Conservation (phyloP, 2,113 vertebrate genomes). For the Typhlomys cinereus region DNA sequence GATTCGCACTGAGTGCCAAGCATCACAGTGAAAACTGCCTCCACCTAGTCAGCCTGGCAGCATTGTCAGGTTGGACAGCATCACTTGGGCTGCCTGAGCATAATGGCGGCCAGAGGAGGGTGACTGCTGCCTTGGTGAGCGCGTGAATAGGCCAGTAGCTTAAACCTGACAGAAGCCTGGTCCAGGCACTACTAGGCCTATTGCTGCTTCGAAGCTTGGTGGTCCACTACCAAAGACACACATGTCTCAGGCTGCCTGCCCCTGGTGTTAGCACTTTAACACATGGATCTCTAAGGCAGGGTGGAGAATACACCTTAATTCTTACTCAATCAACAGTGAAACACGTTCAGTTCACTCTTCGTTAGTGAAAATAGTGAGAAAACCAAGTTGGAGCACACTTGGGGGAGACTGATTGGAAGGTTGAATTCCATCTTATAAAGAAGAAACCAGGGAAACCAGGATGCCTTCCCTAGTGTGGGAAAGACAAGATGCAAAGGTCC, state of each 20-base stretch:
- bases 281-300: background rate
- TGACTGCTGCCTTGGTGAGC: background rate
- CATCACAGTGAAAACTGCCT: slow-evolving; percentile 34
- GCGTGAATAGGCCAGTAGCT: background rate
- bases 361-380: background rate
- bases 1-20: background rate
- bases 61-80: background rate
- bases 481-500: background rate
- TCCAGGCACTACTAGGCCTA: background rate
- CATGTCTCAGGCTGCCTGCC: background rate
- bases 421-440: background rate
- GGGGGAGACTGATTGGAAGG: background rate
- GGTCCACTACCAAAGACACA: background rate
- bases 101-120: background rate
- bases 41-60: background rate
- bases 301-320: background rate
- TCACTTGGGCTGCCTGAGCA: background rate
- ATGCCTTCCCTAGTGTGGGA: background rate
- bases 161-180: background rate
- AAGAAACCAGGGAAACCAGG: slow-evolving; percentile 2
- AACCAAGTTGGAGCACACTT: background rate
- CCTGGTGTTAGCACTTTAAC: background rate
- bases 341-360: background rate
- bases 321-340: slow-evolving; percentile 26
- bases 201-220: slow-evolving; percentile 5